Evolutionary conservation across 1,140 invertebrate genomes (phyloP), one percentile per base, ranked within the genome.

Genomic region (Uloborus diversus): DNA sequence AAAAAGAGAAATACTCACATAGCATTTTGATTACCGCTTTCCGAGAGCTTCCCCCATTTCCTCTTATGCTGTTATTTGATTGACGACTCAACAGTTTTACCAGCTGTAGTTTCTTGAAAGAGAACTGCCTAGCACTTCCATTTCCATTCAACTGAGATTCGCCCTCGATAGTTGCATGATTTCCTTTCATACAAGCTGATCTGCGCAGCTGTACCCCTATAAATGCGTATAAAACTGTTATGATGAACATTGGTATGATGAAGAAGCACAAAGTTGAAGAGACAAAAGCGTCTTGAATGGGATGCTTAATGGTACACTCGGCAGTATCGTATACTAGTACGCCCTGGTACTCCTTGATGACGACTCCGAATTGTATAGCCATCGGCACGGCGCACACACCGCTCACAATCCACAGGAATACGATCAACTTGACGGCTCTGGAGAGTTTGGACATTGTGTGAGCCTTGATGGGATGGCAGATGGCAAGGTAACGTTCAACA

Each of bases 401-500:
- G 30, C 90, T 87, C 1, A 90, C 81, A 0, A 90, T 81, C 91
- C 91, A 92, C 70, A 91, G 90, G 20, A 86, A 83, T 3, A 89
- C 66, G 37, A 92, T 91, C 68, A 89, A 88, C 76, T 88, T 88
- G 20, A 91, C 85, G 17, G 90, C 91, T 42, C 92, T 86, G 17
- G 89, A 89, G 20, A 91, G 85, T 32, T 84, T 94, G 0, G 93
- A 94, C 89, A 95, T 92, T 1, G 93, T 94, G 84, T 96, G 94
- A 0, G 93, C 92, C 82, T 93, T 88, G 81, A 98, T 93, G 0
- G 96, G 96, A 85, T 96, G 93, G 86, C 96, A 97, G 82, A 98
- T 97, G 17, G 95, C 96, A 23, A 98, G 90, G 86, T 98, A 99
- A 59, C 97, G 87, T 86, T 99, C 97, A 4, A 97, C 91, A 0